Evolutionary conservation across 2,113 vertebrate species (phyloP), one percentile per base, ranked within the genome.

Genomic region (Microcebus tavaratra): DNA sequence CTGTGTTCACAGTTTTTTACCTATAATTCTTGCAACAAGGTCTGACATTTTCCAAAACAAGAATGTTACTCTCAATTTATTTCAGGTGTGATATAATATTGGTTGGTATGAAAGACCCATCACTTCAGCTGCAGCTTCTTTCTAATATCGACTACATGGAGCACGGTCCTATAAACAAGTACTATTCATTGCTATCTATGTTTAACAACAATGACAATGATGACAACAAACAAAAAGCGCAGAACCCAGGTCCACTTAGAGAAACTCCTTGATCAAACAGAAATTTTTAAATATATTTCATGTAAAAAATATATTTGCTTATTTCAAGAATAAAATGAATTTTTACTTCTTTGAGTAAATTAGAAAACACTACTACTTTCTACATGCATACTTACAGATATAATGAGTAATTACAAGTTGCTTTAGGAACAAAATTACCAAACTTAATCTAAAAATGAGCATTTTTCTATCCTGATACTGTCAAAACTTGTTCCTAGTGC

Each of bases 11-110:
- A 21, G 23, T 42, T 95, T 91, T 91, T 90, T 79, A 75, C 70
- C 70, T 36, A 20, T 61, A 61, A 84, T 11, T 20, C 90, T 75
- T 68, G 27, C 34, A 85, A 88, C 14, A 50, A n/a, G 42, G 72
- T 88, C 72, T 63, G 27, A 70, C 53, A 82, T 73, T 93, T 83
- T 70, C 45, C 27, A 68, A 92, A 87, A 81, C n/a, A 85, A 83
- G 31, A 61, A 65, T 21, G n/a, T 15, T 63, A n/a, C 21, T 88
- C 68, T 82, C 1, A 0, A 36, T 95, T 59, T 88, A 45, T 95
- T 84, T 90, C 27, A 53, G 18, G 27, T 10, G 8, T 1, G 0
- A 9, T 45, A 21, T 57, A 78, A 86, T 70, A 61, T 39, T 88
- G 48, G 36, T 55, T 57, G 68, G 18, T 36, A 59, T 75, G 27